Base-by-base conservation (phyloP, 2,797 vertebrate genomes). In the Sebastes baramenuke region DNA sequence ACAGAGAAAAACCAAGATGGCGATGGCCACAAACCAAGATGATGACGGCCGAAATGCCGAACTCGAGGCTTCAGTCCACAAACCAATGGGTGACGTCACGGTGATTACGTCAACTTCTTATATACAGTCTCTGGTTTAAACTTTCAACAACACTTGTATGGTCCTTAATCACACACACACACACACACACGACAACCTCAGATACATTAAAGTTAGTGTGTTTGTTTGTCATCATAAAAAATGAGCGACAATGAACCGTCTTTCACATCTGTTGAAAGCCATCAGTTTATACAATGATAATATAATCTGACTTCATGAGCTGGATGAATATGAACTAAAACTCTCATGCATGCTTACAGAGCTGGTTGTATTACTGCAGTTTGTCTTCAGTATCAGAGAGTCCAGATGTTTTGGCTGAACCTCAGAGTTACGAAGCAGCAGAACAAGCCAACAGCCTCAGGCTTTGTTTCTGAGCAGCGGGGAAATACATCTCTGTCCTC, bases 401-500 rank as follows among this genome's bases (percentile, higher is more conserved):
- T 20, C 64, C 83, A 88, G 81, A 87, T 87, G 87, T 87, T 81
- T 75, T 83, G 81, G 85, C 85, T 64, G 69, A 78, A 66, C 42
- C 34, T 76, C 36, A 38, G 38, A 55, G 72, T 65, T 49, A 18
- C 27, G 67, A 71, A 81, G 71, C 76, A 46, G 42, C 42, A 46
- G 42, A 46, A 46, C 42, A 46, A 46, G 42, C 42, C 79, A 81
- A 85, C 73, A 67, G 66, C 87, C 85, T 42, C 34, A 5, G 87
- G 88, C 82, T 36, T 24, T 2, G 0, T 72, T n/a, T 72, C 42
- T 25, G 42, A 83, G 67, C 65, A 6, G 8, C 25, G 25, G 77
- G 71, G 30, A 66, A 67, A 62, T 6, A 55, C 38, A 42, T 42
- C 38, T 78, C 25, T 82, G 68, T 55, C 29, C 74, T 16, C 22